Conservation (phyloP, 2,888 invertebrate species). For the Cryptophagus acutangulus region DNA sequence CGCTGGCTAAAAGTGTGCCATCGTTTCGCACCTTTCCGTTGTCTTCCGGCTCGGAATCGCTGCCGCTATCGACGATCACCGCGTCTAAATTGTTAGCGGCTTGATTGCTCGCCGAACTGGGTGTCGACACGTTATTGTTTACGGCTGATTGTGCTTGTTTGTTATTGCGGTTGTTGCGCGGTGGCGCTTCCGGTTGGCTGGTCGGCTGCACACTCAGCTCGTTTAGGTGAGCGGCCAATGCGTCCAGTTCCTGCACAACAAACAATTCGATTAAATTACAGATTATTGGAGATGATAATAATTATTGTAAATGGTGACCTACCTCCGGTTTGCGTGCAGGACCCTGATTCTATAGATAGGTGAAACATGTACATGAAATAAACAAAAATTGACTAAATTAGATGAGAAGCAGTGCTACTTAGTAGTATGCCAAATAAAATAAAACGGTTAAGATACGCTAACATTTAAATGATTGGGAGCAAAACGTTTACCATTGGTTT, state of each 20-base stretch:
- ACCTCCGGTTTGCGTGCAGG: slow-evolving; percentile 89
- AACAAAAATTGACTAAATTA: slow-evolving; percentile 52
- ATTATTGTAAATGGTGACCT: slow-evolving; percentile 48
- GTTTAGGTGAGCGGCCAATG: slow-evolving; percentile 91
- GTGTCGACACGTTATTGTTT: slow-evolving; percentile 41
- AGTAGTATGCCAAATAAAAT: not conserved
- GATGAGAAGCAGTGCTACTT: slow-evolving; percentile 39
- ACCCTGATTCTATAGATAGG: slow-evolving; percentile 55
- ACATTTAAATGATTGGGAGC: slow-evolving; percentile 9
- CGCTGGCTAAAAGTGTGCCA: slow-evolving; percentile 91
- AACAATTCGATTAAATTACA: slow-evolving; percentile 2
- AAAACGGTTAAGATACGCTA: slow-evolving; percentile 4
- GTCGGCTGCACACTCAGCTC: slow-evolving; percentile 73
- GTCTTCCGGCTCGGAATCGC: slow-evolving; percentile 78
- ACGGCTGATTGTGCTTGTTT: slow-evolving; percentile 38
- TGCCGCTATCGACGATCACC: slow-evolving; percentile 65
- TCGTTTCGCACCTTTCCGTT: slow-evolving; percentile 80
- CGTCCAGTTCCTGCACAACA: slow-evolving; percentile 82
- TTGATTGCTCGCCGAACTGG: slow-evolving; percentile 38
- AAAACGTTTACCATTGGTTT: slow-evolving; percentile 75
- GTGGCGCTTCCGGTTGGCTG: slow-evolving; percentile 64
- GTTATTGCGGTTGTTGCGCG: slow-evolving; percentile 55
- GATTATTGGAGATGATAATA: slow-evolving; percentile 8
- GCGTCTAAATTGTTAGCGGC: slow-evolving; percentile 59
- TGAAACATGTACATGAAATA: slow-evolving; percentile 56